Evolutionary conservation across 2,113 vertebrate genomes (phyloP).

Genomic region (Peromyscus polionotus): DNA sequence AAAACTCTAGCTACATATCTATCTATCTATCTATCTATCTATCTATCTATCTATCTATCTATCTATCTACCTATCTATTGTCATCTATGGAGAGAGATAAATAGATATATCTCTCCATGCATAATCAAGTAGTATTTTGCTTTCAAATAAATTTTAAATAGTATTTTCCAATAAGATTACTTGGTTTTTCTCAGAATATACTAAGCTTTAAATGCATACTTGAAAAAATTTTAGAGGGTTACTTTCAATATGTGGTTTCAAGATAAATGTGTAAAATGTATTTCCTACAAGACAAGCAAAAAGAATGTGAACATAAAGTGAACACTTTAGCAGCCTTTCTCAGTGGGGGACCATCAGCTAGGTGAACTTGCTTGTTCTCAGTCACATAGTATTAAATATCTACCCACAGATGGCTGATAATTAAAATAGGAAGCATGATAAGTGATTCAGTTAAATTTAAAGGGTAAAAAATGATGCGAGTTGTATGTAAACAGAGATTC

Average conservation of each 20-base stretch:
- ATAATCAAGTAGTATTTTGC: background rate
- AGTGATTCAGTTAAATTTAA: background rate
- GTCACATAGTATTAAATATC: background rate
- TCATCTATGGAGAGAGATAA: no score
- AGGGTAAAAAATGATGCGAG: background rate
- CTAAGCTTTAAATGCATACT: background rate
- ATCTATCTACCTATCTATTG: background rate
- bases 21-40: background rate
- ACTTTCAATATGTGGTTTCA: background rate
- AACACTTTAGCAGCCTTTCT: background rate
- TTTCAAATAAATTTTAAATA: background rate
- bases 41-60: background rate
- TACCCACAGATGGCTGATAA: background rate
- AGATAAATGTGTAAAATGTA: background rate
- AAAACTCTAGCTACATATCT: background rate
- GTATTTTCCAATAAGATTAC: background rate
- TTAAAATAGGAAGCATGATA: background rate
- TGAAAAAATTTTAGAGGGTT: background rate
- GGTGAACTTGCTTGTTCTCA: background rate
- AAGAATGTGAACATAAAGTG: background rate
- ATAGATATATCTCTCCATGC: background rate
- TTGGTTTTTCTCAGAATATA: background rate
- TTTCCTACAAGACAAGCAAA: conserved; percentile 8
- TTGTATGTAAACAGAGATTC: background rate
- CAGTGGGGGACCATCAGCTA: background rate